A percentile compares a stretch with the other conserved stretches of the same genome.
Evolutionary conservation across 2,888 invertebrate genomes (phyloP).

Genomic region (Eupithecia inturbata): DNA sequence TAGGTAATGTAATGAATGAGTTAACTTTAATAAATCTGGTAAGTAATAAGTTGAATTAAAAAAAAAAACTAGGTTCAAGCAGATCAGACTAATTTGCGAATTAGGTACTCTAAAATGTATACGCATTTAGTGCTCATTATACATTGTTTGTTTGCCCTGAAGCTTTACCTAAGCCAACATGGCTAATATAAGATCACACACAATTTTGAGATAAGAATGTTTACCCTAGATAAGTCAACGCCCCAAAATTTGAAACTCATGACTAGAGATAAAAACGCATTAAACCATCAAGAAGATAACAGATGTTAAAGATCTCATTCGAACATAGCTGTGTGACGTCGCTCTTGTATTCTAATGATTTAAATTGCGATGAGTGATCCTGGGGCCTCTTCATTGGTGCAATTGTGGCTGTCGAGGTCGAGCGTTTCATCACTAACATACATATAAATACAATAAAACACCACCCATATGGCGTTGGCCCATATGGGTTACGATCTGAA

Average conservation of each 20-base stretch:
- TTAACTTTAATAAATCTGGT: too few species aligned
- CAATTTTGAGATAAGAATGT: background rate
- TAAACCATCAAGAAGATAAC: slow-evolving; percentile 21
- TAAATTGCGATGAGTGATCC: slow-evolving; percentile 76
- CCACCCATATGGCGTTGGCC: slow-evolving; percentile 54
- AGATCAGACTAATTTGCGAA: background rate
- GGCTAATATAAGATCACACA: too few species aligned
- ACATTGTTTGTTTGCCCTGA: slow-evolving; percentile 5
- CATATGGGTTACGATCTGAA: slow-evolving; percentile 35
- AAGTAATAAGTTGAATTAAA: too few species aligned
- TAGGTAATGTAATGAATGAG: too few species aligned
- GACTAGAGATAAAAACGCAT: slow-evolving; percentile 12
- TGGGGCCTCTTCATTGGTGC: slow-evolving; percentile 69
- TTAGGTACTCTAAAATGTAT: background rate
- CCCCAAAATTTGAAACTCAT: slow-evolving; percentile 13
- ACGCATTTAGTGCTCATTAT: too few species aligned
- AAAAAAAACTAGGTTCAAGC: background rate
- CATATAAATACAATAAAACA: slow-evolving; percentile 70
- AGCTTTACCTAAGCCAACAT: background rate
- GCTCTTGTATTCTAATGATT: slow-evolving; percentile 61
- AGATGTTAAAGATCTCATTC: slow-evolving; percentile 11
- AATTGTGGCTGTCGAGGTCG: slow-evolving; percentile 74
- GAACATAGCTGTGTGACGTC: slow-evolving; percentile 19
- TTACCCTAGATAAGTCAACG: slow-evolving; percentile 17
- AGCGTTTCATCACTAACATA: slow-evolving; percentile 73